A percentile compares a stretch with the other conserved stretches of the same genome.
Evolutionary conservation across 2,888 invertebrate genomes (phyloP).

Genomic region (Lissocephala sabroskyi): DNA sequence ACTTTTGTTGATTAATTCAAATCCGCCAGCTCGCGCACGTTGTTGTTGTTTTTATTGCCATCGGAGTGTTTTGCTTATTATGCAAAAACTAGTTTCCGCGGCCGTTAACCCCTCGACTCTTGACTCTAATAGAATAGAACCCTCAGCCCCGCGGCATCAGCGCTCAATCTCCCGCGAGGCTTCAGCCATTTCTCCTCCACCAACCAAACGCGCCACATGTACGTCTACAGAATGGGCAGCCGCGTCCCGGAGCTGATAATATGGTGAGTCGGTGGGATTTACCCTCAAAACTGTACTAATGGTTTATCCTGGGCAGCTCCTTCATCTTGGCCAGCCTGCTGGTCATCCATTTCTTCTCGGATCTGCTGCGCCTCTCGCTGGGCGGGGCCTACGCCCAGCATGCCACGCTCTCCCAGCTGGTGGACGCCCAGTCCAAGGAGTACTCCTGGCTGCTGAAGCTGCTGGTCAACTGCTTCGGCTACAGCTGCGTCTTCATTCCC

Average conservation of each 20-base stretch:
- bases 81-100: conserved; percentile 48
- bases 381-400: conserved; percentile 62
- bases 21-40: background rate
- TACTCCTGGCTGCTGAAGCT: conserved; percentile 86
- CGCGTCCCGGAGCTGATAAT: conserved; percentile 72
- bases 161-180: conserved; percentile 2
- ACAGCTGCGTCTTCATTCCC: conserved; percentile 90
- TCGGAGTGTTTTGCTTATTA: conserved; percentile 19
- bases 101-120: conserved; percentile 55
- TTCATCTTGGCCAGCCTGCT: conserved; percentile 62
- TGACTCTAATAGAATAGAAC: too few relatives aligned
- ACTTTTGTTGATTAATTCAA: background rate
- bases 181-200: too few relatives aligned
- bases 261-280: conserved; percentile 44
- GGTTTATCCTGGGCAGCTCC: too few relatives aligned
- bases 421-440: conserved; percentile 73
- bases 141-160: background rate
- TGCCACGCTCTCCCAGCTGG: conserved; percentile 69
- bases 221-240: conserved; percentile 61
- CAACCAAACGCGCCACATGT: conserved; percentile 27
- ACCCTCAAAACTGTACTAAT: background rate
- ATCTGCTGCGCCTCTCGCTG: conserved; percentile 68
- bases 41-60: conserved; percentile 10
- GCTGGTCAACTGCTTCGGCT: conserved; percentile 86
- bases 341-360: conserved; percentile 69